Percentiles rank a stretch among this genome's conserved stretches.
phyloP scores from a whole-genome alignment of 2,888 invertebrate species.

The Epiperipatus broadwayi region DNA sequence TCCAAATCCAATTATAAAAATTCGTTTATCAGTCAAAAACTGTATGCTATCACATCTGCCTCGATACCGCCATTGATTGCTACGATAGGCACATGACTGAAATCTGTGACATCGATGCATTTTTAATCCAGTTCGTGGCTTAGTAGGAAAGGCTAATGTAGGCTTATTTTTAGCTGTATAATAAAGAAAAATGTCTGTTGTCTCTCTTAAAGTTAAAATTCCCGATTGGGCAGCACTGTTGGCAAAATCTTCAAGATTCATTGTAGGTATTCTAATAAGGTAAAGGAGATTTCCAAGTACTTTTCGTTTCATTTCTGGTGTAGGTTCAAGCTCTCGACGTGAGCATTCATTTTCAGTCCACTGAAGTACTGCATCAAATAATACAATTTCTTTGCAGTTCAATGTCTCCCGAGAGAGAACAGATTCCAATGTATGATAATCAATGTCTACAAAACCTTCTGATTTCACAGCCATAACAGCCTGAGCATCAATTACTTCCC shows the following conservation, averaged over 20 bases:
- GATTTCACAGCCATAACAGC: slow-evolving; percentile 89
- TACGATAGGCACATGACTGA: slow-evolving; percentile 84
- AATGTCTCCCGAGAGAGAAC: slow-evolving; percentile 78
- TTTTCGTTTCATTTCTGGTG: slow-evolving; percentile 44
- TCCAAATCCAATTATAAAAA: slow-evolving; percentile 88
- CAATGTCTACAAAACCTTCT: slow-evolving; percentile 88
- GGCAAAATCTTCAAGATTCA: slow-evolving; percentile 82
- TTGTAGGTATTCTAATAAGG: slow-evolving; percentile 75
- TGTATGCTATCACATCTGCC: slow-evolving; percentile 91
- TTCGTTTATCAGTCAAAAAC: slow-evolving; percentile 81
- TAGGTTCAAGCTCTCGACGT: slow-evolving; percentile 58
- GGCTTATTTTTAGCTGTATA: slow-evolving; percentile 80
- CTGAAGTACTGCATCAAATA: slow-evolving; percentile 67
- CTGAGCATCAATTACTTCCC: slow-evolving; percentile 93
- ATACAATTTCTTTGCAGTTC: slow-evolving; percentile 68
- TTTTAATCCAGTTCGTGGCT: slow-evolving; percentile 64
- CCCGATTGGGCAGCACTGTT: slow-evolving; percentile 84
- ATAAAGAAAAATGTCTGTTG: slow-evolving; percentile 81
- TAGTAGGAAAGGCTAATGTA: slow-evolving; percentile 55
- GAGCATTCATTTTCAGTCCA: slow-evolving; percentile 84
- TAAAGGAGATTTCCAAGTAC: slow-evolving; percentile 46
- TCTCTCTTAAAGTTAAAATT: slow-evolving; percentile 74
- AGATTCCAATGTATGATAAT: slow-evolving; percentile 72
- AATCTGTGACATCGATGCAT: slow-evolving; percentile 88
- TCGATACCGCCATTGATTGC: slow-evolving; percentile 91